Evolutionary conservation across 2,797 vertebrate genomes (phyloP).

Genomic region (Corythornis leucogaster): DNA sequence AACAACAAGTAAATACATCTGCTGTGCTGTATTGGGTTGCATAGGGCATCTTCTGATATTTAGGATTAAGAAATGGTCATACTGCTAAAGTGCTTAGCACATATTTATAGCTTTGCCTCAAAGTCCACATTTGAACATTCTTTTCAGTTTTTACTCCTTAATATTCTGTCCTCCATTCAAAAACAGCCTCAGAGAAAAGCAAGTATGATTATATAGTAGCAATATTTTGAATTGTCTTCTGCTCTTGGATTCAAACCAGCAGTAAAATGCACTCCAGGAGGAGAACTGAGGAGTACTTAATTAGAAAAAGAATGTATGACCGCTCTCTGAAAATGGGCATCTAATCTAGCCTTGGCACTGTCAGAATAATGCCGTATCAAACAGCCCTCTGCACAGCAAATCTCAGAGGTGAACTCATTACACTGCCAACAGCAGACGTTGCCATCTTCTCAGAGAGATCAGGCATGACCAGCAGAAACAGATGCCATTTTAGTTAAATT

Average conservation of each 20-base stretch:
- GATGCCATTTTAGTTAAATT: conserved; percentile 46
- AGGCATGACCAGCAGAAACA: conserved; percentile 54
- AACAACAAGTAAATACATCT: not conserved
- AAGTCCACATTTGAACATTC: not conserved
- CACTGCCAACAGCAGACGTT: conserved; percentile 28
- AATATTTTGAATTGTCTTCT: conserved; percentile 58
- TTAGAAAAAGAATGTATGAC: conserved; percentile 62
- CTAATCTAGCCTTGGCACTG: conserved; percentile 55
- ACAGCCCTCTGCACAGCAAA: conserved; percentile 30
- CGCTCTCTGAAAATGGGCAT: conserved; percentile 48
- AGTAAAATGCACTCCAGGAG: conserved; percentile 39
- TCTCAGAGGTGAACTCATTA: conserved; percentile 55
- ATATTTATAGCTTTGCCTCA: not conserved
- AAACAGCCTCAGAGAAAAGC: not conserved
- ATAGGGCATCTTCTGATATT: not conserved
- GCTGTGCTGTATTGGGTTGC: not conserved
- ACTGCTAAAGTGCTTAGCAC: not conserved
- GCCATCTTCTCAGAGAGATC: conserved; percentile 50
- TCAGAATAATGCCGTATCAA: conserved; percentile 47
- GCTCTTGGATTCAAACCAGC: conserved; percentile 54
- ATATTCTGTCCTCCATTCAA: conserved; percentile 44
- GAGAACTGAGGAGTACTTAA: conserved; percentile 65
- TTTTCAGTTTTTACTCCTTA: not conserved
- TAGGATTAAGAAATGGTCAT: not conserved
- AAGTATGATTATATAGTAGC: not conserved